Evolutionary conservation across 2,113 vertebrate genomes (phyloP), one percentile per base, ranked within the genome.

Genomic region (Nipponia nippon): DNA sequence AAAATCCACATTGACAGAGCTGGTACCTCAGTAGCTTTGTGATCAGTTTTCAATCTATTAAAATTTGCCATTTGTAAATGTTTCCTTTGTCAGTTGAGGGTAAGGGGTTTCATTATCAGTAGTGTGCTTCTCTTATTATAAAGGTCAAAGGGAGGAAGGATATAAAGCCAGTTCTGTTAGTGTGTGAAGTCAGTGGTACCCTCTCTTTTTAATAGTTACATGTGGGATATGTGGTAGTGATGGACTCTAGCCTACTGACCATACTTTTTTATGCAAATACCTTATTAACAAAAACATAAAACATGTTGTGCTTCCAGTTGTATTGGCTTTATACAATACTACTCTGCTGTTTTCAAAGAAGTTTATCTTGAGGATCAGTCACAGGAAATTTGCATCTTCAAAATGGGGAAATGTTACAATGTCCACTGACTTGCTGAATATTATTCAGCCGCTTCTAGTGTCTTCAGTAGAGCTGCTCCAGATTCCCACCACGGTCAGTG

Each of bases 41-140:
- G 92, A 88, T 94, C 82, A 77, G 88, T 95, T 97, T 96, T 84
- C 18, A 40, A 77, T 79, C 59, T 96, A 61, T 93, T 97, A 95
- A 96, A 97, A 96, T 84, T 38, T 93, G 67, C 78, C 73, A 69
- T 96, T 95, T 65, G 47, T 91, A 96, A 87, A 85, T 87, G 73
- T 46, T 92, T 88, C 82, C 72, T 95, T 70, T 91, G 49, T 95
- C 91, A 95, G 22, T 58, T 83, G 91, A 91, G 91, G 56, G 77
- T 70, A 47, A 91, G 79, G 23, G 32, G 62, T 94, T 97, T 97
- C 82, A 83, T 96, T 96, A 75, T 82, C n/a, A 59, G 52, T 53
- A 72, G 79, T 88, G 70, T 38, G 44, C 52, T 87, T 95, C 65
- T 96, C 85, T 93, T 79, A 9, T 13, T 65, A 52, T 53, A 95